Evolutionary conservation across 2,797 vertebrate genomes (phyloP).

Genomic region (Lepilemur ruficaudatus): DNA sequence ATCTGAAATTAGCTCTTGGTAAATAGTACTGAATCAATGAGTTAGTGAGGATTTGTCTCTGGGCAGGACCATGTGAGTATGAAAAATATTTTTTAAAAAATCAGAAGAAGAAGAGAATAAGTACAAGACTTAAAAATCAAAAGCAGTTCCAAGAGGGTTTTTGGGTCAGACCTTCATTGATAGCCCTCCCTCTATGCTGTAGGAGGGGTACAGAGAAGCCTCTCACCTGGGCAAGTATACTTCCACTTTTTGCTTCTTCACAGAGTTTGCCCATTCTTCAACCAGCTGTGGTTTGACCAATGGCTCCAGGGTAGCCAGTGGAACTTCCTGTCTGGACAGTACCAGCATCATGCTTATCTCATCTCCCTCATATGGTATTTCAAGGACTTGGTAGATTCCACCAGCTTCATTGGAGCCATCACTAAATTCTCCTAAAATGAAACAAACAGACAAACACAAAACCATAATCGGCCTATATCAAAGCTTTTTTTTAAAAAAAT

Average conservation of each 20-base stretch:
- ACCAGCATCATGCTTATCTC: constrained; percentile 96
- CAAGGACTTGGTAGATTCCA: constrained; percentile 97
- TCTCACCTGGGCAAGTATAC: constrained; percentile 90
- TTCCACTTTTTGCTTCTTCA: constrained; percentile 98
- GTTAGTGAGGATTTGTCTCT: background rate
- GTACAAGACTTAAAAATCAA: background rate
- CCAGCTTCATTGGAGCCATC: constrained; percentile 98
- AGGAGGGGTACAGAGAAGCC: too few relatives aligned
- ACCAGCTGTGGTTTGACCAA: constrained; percentile 94
- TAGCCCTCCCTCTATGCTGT: fast-evolving
- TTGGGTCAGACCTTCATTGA: background rate
- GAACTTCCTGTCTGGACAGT: constrained; percentile 97
- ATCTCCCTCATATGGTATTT: constrained; percentile 97
- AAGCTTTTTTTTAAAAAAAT: background rate
- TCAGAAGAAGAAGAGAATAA: background rate
- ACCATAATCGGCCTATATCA: background rate
- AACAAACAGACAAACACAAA: background rate
- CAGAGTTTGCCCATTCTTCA: constrained; percentile 97
- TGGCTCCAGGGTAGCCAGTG: constrained; percentile 93
- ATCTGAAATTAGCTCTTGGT: background rate
- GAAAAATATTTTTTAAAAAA: background rate
- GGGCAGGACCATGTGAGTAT: background rate
- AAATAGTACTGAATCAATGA: background rate
- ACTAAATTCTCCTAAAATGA: constrained; percentile 94
- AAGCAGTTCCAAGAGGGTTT: background rate